phyloP scores from a whole-genome alignment of 2,888 invertebrate species.

The Netelia fuscicornis region DNA sequence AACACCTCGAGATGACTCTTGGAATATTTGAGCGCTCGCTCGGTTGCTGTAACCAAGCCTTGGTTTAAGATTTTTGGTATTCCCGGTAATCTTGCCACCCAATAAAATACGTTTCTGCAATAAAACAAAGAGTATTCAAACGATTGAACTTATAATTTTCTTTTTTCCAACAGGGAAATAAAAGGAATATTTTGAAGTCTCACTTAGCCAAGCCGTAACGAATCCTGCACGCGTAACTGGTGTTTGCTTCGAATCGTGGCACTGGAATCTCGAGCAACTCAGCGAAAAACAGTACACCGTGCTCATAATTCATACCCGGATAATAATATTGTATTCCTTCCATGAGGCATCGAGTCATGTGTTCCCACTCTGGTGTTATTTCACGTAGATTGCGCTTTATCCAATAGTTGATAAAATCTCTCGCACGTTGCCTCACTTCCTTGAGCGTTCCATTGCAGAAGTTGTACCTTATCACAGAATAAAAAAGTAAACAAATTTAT shows the following conservation, averaged over 20 bases:
- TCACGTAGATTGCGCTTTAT: slow-evolving; percentile 80
- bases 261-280: slow-evolving; percentile 77
- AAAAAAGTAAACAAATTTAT: no score
- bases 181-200: slow-evolving; percentile 19
- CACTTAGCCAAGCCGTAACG: slow-evolving; percentile 71
- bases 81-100: slow-evolving; percentile 34
- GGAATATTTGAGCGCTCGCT: slow-evolving; percentile 36
- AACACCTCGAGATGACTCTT: slow-evolving; percentile 44
- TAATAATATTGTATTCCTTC: slow-evolving; percentile 80
- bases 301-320: slow-evolving; percentile 77
- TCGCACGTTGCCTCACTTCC: slow-evolving; percentile 78
- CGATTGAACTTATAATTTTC: not conserved
- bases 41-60: slow-evolving; percentile 2
- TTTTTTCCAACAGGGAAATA: not conserved
- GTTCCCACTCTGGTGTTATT: slow-evolving; percentile 83
- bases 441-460: slow-evolving; percentile 82
- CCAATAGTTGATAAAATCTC: slow-evolving; percentile 77
- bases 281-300: slow-evolving; percentile 76
- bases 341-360: slow-evolving; percentile 82
- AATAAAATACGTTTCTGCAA: slow-evolving; percentile 47
- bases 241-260: slow-evolving; percentile 74
- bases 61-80: slow-evolving; percentile 28
- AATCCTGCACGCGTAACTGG: slow-evolving; percentile 72
- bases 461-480: slow-evolving; percentile 77
- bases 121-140: not conserved